Base-by-base conservation (phyloP, 2,113 vertebrate species). In the Laticauda colubrina region DNA sequence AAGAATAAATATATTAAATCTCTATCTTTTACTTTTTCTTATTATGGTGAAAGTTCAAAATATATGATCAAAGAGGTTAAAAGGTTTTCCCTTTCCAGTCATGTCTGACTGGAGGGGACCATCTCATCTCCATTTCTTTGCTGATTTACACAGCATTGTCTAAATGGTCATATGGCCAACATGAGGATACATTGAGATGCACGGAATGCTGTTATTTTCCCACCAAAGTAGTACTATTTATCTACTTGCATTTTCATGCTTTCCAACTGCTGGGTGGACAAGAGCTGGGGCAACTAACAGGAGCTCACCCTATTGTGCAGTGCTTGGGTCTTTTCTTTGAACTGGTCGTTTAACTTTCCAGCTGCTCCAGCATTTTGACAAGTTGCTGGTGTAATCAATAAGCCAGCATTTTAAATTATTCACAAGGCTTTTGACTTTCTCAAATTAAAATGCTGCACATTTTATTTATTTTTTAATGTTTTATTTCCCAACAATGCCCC, bases 21-120 rank as follows among this genome's bases (percentile, higher is more conserved):
- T 56, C 23, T 45, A 4, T 29, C 10, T n/a, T 91, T 51, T 48
- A 6, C 93, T 94, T 10, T 93, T 87, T 93, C 91, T 69, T 93
- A 3, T 69, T n/a, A 45, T 95, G 87, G 96, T 95, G 93, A 96
- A 96, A 96, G 96, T 97, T 97, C 97, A 43, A 97, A 95, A 94
- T 94, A 95, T 92, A 94, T 43, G 75, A 23, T 21, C 34, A 81
- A 81, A 88, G 26, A 88, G 3, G 29, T 56, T 2, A 55, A 4
- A 55, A 54, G 24, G 14, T 54, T 53, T 54, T 0, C 4, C 29
- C 51, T 34, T n/a, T 23, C 5, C 51, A 53, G 5, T 51, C 6
- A 1, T 69, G 29, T 69, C 64, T n/a, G 12, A 69, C 5, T 69
- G 10, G 15, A 69, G 29, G 26, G 29, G 64, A 5, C 29, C 4